These are phyloP conservation scores for Acrocyrtus sp. DNA, from an alignment of 2,888 invertebrate species.

Conservation along the genomic window DNA sequence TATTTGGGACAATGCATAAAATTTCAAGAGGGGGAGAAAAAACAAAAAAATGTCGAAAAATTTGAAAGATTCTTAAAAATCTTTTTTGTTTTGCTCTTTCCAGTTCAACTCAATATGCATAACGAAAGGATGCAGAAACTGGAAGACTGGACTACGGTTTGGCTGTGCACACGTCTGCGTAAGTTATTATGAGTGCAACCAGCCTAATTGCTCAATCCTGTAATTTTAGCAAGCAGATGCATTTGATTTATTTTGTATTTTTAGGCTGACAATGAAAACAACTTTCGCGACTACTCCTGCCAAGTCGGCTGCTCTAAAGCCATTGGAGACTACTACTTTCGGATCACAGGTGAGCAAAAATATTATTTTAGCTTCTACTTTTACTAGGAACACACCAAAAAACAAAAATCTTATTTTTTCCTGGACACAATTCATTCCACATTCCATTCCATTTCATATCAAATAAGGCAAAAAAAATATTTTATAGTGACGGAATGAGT, in stretches of 20 bases:
- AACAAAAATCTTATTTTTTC: background rate
- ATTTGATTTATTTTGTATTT: slow-evolving; percentile 7
- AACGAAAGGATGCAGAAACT: slow-evolving; percentile 57
- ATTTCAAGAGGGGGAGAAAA: no score
- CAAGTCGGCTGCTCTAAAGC: slow-evolving; percentile 61
- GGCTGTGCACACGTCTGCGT: slow-evolving; percentile 59
- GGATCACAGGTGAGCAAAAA: slow-evolving; percentile 47
- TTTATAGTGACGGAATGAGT: no score
- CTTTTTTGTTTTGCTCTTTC: slow-evolving; percentile 24
- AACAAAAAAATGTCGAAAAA: no score
- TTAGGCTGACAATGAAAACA: slow-evolving; percentile 56
- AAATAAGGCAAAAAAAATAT: slow-evolving; percentile 19
- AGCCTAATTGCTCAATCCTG: background rate
- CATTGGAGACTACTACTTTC: slow-evolving; percentile 59
- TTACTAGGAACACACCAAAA: background rate
- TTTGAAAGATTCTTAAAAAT: no score
- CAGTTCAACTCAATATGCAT: slow-evolving; percentile 59
- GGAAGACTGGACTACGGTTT: slow-evolving; percentile 58
- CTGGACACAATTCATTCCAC: no score
- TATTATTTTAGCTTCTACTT: background rate
- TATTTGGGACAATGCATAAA: no score
- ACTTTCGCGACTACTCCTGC: slow-evolving; percentile 59
- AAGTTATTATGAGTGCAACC: slow-evolving; percentile 45
- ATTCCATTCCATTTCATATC: slow-evolving; percentile 5
- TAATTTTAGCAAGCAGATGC: background rate